phyloP scores from a whole-genome alignment of 2,888 invertebrate species.

The Meteorus colon region DNA sequence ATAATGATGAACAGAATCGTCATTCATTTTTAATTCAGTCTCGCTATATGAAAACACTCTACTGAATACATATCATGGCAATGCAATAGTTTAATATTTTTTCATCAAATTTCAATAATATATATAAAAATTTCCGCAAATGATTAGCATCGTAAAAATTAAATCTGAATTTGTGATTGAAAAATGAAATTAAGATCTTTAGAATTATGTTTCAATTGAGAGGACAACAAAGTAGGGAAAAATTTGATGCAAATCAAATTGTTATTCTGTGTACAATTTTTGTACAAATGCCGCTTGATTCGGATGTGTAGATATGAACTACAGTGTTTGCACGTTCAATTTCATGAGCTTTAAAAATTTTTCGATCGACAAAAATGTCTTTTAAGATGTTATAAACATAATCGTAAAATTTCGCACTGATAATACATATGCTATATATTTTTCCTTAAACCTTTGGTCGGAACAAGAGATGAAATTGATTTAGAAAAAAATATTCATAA shows the following conservation, averaged over 20 bases:
- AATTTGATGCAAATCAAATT: conserved; percentile 41
- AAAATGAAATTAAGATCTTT: conserved; percentile 55
- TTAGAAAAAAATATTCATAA: neutral
- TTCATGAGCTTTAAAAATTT: conserved; percentile 21
- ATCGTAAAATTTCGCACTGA: conserved; percentile 39
- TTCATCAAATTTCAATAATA: neutral
- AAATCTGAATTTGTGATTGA: conserved; percentile 49
- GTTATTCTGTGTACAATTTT: conserved; percentile 54
- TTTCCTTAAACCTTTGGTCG: neutral
- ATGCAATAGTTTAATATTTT: conserved; percentile 1
- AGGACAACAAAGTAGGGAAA: neutral
- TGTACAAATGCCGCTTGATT: conserved; percentile 47
- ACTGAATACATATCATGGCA: conserved; percentile 21
- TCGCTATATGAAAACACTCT: neutral
- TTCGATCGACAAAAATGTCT: neutral
- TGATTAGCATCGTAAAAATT: conserved; percentile 19
- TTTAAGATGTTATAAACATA: conserved; percentile 21
- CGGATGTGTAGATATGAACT: conserved; percentile 35
- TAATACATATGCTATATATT: conserved; percentile 3
- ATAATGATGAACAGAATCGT: neutral
- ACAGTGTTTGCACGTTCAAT: neutral
- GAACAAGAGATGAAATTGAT: neutral
- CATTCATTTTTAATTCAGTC: neutral
- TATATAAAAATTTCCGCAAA: conserved; percentile 54
- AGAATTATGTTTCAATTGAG: conserved; percentile 40